Percentiles rank a stretch among this genome's conserved stretches.
Conservation (phyloP, 2,888 invertebrate genomes). For the Volucella zonaria region DNA sequence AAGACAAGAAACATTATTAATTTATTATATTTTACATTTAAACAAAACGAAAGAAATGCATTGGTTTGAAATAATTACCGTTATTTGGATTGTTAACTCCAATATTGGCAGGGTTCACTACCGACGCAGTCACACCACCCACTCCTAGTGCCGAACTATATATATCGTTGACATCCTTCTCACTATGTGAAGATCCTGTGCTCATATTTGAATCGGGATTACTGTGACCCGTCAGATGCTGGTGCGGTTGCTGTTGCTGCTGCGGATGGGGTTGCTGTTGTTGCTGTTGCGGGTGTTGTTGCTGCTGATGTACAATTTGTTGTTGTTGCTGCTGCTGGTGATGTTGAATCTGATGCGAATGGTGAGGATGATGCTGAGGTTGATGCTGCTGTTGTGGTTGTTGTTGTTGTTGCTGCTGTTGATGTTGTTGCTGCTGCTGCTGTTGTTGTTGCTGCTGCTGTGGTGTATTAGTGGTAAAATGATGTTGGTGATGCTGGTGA, state of each 20-base stretch:
- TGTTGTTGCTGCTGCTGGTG: conserved; percentile 68
- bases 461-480: conserved; percentile 77
- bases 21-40: conserved; percentile 72
- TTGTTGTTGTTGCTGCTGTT: conserved; percentile 74
- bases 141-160: conserved; percentile 69
- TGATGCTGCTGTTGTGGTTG: conserved; percentile 75
- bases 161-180: conserved; percentile 88
- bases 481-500: conserved; percentile 81
- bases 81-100: conserved; percentile 73
- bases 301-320: conserved; percentile 54
- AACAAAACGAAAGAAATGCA: too few species aligned
- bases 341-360: conserved; percentile 58
- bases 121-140: conserved; percentile 75
- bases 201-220: conserved; percentile 99
- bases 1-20: conserved; percentile 80
- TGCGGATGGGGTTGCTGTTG: conserved; percentile 83
- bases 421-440: conserved; percentile 76
- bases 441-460: conserved; percentile 78
- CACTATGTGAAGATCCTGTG: conserved; percentile 98
- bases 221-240: conserved; percentile 79
- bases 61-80: conserved; percentile 76
- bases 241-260: conserved; percentile 83
- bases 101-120: conserved; percentile 58
- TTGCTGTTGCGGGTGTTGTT: conserved; percentile 74
- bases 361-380: conserved; percentile 72